Percentiles rank a stretch among this genome's conserved stretches.
Evolutionary conservation across 2,113 vertebrate genomes (phyloP).

Genomic region (Prionailurus viverrinus): DNA sequence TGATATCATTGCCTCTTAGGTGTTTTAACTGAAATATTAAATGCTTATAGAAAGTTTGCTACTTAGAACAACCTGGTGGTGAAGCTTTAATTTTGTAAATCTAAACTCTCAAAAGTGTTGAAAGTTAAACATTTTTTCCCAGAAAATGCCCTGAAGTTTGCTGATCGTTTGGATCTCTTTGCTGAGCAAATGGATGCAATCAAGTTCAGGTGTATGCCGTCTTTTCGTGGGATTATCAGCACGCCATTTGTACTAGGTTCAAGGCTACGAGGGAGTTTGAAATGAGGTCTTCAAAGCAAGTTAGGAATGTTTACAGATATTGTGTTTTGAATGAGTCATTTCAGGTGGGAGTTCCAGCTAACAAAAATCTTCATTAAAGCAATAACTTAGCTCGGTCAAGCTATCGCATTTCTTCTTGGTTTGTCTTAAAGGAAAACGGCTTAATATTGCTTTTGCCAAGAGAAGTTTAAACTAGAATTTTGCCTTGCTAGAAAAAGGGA

Average conservation of each 20-base stretch:
- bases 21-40: constrained; percentile 47
- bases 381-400: background rate
- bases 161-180: background rate
- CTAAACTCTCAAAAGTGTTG: background rate
- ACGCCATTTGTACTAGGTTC: background rate
- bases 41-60: background rate
- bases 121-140: background rate
- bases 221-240: background rate
- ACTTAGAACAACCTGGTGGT: background rate
- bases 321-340: constrained; percentile 48
- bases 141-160: constrained; percentile 18
- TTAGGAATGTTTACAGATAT: background rate
- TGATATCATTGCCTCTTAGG: background rate
- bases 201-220: background rate
- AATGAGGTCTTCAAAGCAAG: constrained; percentile 29
- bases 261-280: constrained; percentile 15
- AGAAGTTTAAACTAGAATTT: constrained; percentile 31
- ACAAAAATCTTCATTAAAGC: constrained; percentile 32
- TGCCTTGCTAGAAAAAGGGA: background rate
- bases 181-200: background rate
- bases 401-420: background rate
- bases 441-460: constrained; percentile 25
- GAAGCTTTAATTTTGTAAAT: constrained; percentile 13
- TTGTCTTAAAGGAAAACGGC: constrained; percentile 47
- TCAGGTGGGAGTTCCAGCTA: background rate